Evolutionary conservation across 2,113 vertebrate genomes (phyloP), one percentile per base, ranked within the genome.

Genomic region (Setophaga coronata): DNA sequence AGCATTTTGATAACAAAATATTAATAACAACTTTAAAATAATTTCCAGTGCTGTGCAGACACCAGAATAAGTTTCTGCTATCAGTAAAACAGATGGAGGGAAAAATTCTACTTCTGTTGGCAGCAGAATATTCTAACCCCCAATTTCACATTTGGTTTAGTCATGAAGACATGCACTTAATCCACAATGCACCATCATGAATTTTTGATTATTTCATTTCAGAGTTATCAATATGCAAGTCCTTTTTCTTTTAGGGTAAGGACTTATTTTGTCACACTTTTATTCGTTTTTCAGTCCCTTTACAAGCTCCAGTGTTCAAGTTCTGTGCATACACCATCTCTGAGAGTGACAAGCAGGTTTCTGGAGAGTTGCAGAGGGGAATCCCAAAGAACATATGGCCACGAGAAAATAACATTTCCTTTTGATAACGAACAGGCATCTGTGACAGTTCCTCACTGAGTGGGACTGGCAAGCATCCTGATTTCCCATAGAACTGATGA

Each of bases 401-500:
- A 73, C 48, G 56, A 93, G 66, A 87, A 97, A 97, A 96, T 53
- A 60, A 10, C 25, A 69, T 78, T 96, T 88, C 82, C 42, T 97
- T 96, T 90, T 93, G 80, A 82, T 95, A 96, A 87, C 25, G 19
- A 96, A 62, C 66, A 95, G 72, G 71, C 89, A 95, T 34, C 89
- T 86, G 58, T 1, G 2, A 86, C 24, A 57, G 42, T 72, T 81
- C 40, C 74, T 80, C 14, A 14, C 79, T 62, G 93, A 86, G 70
- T n/a, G 31, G n/a, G 47, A 95, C 70, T 96, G 87, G 72, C 80
- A 90, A 14, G 25, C 12, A 91, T 31, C 87, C 95, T 76, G 28
- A 87, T 97, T 98, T 96, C 71, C 93, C 91, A 91, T 56, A 94
- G 82, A 97, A 96, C 36, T 90, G 88, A 93, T 89, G 70, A 74